Evolutionary conservation across 1,140 invertebrate species (phyloP), one percentile per base, ranked within the genome.

Genomic region (Aradophagus sp.): DNA sequence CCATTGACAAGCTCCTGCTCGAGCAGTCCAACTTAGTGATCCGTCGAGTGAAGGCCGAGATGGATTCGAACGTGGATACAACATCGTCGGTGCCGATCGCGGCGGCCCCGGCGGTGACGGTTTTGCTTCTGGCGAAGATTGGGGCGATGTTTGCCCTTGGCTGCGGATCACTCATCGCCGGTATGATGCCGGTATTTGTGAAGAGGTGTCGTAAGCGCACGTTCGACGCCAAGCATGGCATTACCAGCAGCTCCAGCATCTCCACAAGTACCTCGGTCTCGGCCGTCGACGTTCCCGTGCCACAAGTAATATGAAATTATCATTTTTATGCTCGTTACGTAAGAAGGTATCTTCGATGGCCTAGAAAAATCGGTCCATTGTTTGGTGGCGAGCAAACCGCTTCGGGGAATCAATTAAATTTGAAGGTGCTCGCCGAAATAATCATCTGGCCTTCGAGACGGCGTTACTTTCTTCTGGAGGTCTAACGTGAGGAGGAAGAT

Each of bases 61-160:
- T 68, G 63, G 45, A 58, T 39, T 20, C 36, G 17, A 39, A 65
- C 15, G 14, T 7, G 6, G 62, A 50, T 5, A 29, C 58, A 10
- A 55, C 63, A 3, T 47, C 65, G 14, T 29, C 66, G 13, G 29
- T 47, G 7, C 36, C 65, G 6, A 38, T 50, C 6, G 31, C 67
- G 1, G 52, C 36, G 16, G 41, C 39, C 10, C 16, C 63, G 1
- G 55, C 59, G 0, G 59, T 48, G 5, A 59, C 66, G 31, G 61
- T 78, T 5, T 61, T 84, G 0, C 35, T 88, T 2, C 41, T 86
- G 6, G 83, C 87, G 0, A 89, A 90, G 74, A 81, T 89, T 19
- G 83, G 86, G 3, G 85, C 88, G 6, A 89, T 90, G 87, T 34
- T 87, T 8, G 79, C 87, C 2, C 76, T 90, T 8, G 88, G 88